Base-by-base conservation (phyloP, 2,888 invertebrate species). In the Zele albiditarsus region DNA sequence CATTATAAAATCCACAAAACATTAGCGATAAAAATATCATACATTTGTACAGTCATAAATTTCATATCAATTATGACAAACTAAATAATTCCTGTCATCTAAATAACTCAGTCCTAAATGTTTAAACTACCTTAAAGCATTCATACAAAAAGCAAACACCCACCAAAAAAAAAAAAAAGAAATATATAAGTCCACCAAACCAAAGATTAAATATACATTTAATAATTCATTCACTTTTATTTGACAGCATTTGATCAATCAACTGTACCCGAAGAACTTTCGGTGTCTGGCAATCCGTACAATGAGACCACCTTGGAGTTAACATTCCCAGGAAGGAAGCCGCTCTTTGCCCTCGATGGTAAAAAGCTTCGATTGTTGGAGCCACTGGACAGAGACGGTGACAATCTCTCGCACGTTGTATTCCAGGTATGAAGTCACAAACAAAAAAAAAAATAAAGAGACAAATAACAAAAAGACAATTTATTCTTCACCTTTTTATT, bases 381-480 rank as follows among this genome's bases (percentile, higher is more conserved):
- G 81, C 96, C 97, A 0, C 90, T 97, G 68, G 97, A 97, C 89
- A 92, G 97, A 84, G 97, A 97, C 90, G 94, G 93, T 73, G 95
- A 95, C 83, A 96, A 95, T 87, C 91, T 96, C 74, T 96, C 96
- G 73, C 96, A 96, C 90, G 94, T 96, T 89, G 95, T 96, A 33
- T 96, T 97, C 88, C 96, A 96, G 93, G 96, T 96, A 89, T 90
- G 88, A 38, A 33, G 25, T 42, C 27, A 25, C 4, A 60, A 16
- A 14, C 14, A 60, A 8, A 60, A 28, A 12, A 60, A n/a, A n/a
- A n/a, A n/a, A n/a, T n/a, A n/a, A n/a, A n/a, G n/a, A n/a, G n/a
- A n/a, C n/a, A n/a, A n/a, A n/a, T n/a, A n/a, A 3, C 1, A 42
- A 27, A 46, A 71, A 8, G 6, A 58, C 20, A 60, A 60, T 49